phyloP scores from a whole-genome alignment of 1,140 invertebrate species.

The Drosophila guanche region DNA sequence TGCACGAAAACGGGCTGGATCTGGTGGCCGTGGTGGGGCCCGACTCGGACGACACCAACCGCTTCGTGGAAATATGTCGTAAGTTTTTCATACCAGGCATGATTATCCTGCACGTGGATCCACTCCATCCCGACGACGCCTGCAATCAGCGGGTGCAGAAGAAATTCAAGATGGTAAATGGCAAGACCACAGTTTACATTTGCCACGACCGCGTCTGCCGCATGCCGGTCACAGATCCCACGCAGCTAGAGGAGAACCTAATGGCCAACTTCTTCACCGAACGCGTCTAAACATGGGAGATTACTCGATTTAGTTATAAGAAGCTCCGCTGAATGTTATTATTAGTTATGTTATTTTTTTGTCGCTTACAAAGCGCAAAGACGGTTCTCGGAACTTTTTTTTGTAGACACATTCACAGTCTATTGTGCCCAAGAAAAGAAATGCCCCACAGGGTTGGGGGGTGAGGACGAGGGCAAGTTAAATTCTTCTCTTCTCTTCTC shows the following conservation, averaged over 20 bases:
- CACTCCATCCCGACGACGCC: conserved; percentile 83
- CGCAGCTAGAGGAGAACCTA: conserved; percentile 87
- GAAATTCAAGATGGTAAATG: conserved; percentile 84
- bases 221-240: conserved; percentile 89
- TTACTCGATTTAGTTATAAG: conserved; percentile 57
- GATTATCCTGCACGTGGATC: conserved; percentile 88
- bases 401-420: conserved; percentile 29
- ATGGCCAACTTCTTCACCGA: conserved; percentile 83
- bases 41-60: conserved; percentile 87
- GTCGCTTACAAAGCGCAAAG: conserved; percentile 58
- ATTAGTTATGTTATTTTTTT: conserved; percentile 43
- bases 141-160: conserved; percentile 64
- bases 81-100: conserved; percentile 88
- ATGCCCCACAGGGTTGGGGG: not conserved
- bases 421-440: conserved; percentile 38
- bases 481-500: conserved; percentile 45
- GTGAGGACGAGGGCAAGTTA: conserved; percentile 4
- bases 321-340: conserved; percentile 24
- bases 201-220: conserved; percentile 92
- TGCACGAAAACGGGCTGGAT: conserved; percentile 81
- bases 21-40: conserved; percentile 83
- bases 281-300: conserved; percentile 38
- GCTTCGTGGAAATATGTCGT: conserved; percentile 88
- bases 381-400: conserved; percentile 63
- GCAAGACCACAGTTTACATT: conserved; percentile 90